Percentiles rank a stretch among this genome's conserved stretches.
These are phyloP conservation scores for Ctenopoma kingsleyae DNA, from an alignment of 2,797 vertebrate species.

Conservation along the genomic window DNA sequence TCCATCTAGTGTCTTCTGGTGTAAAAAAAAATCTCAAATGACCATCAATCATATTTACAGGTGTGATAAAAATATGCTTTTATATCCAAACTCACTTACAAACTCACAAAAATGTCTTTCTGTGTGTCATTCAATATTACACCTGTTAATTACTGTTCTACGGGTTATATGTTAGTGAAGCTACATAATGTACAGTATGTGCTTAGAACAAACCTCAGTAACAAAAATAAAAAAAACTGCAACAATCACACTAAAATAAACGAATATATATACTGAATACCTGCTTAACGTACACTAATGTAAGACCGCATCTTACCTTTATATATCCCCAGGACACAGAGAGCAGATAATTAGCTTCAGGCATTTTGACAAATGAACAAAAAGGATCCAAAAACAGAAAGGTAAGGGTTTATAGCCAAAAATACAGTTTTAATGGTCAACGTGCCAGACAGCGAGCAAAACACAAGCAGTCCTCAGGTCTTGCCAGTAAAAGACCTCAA, in stretches of 20 bases:
- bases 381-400: constrained; percentile 52
- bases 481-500: constrained; percentile 59
- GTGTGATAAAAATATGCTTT: background rate
- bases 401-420: constrained; percentile 14
- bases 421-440: constrained; percentile 27
- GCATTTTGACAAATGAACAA: constrained; percentile 90
- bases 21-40: background rate
- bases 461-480: constrained; percentile 28
- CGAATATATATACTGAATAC: background rate
- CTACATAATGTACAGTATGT: background rate
- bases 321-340: constrained; percentile 99
- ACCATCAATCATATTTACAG: background rate
- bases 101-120: background rate
- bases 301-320: constrained; percentile 90
- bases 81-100: background rate
- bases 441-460: constrained; percentile 17
- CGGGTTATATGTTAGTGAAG: constrained; percentile 7
- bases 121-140: constrained; percentile 22
- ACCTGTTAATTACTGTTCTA: constrained; percentile 24
- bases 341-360: constrained; percentile 96
- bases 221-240: background rate
- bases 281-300: constrained; percentile 35
- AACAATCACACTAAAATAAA: constrained; percentile 4
- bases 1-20: background rate
- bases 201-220: constrained; percentile 10